Percentiles rank a stretch among this genome's conserved stretches.
Evolutionary conservation across 2,113 vertebrate species (phyloP).

Genomic region (Ibidorhyncha struthersii): DNA sequence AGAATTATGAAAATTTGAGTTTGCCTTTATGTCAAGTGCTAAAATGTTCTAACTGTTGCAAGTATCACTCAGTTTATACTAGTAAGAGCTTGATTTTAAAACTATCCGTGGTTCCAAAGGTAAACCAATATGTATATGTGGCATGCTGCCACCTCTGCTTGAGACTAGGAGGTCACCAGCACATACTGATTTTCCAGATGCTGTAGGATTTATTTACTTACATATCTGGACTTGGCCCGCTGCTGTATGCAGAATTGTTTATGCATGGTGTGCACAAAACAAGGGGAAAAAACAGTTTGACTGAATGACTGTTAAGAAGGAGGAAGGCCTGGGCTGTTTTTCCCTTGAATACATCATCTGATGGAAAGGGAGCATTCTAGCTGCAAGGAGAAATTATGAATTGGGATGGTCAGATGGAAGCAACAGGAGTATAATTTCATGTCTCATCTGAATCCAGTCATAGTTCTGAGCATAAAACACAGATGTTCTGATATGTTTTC

Average conservation of each 20-base stretch:
- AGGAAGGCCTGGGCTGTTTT: not conserved
- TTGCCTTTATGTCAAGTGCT: not conserved
- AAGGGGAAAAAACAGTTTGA: not conserved
- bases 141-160: not conserved
- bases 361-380: not conserved
- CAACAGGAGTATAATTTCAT: not conserved
- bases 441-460: not conserved
- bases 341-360: not conserved
- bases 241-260: not conserved
- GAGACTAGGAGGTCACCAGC: not conserved
- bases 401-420: not conserved
- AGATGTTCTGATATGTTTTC: not conserved
- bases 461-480: not conserved
- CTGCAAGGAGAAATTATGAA: not conserved
- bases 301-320: not conserved
- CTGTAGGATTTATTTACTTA: not conserved
- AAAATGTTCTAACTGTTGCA: not conserved
- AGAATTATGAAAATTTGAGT: not conserved
- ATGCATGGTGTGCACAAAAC: not conserved
- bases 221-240: not conserved
- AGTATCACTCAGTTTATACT: not conserved
- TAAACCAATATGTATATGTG: not conserved
- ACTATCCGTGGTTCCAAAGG: not conserved
- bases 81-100: not conserved
- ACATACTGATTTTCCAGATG: not conserved